Percentiles rank a stretch among this genome's conserved stretches.
These are phyloP conservation scores for Ctenoplectra terminalis DNA, from an alignment of 1,140 invertebrate genomes.

Conservation along the genomic window DNA sequence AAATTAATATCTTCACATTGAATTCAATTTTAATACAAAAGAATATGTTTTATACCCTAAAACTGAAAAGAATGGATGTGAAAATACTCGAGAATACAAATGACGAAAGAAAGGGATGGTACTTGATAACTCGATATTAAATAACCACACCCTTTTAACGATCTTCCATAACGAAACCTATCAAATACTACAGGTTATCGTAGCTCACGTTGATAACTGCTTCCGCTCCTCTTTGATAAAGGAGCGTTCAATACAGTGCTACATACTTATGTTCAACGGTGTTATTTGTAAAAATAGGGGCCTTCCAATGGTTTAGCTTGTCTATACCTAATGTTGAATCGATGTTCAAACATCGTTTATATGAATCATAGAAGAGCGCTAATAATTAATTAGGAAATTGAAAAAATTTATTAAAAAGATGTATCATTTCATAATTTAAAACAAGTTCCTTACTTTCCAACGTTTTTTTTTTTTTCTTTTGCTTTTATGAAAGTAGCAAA, in stretches of 20 bases:
- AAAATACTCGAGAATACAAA: too few species aligned
- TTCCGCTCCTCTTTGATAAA: conserved; percentile 72
- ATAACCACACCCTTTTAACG: conserved; percentile 65
- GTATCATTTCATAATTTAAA: too few species aligned
- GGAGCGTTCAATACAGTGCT: conserved; percentile 49
- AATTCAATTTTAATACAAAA: too few species aligned
- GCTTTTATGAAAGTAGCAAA: too few species aligned
- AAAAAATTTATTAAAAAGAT: too few species aligned
- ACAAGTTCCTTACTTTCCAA: too few species aligned
- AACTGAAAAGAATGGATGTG: too few species aligned
- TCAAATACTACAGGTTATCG: conserved; percentile 60
- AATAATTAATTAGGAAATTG: too few species aligned
- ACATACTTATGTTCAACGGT: conserved; percentile 33
- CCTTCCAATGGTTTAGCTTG: conserved; percentile 7
- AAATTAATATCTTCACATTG: too few species aligned
- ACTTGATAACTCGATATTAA: conserved; percentile 48
- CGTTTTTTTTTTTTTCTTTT: too few species aligned
- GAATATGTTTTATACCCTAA: too few species aligned
- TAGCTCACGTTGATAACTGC: conserved; percentile 60
- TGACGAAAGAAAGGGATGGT: conserved; percentile 22
- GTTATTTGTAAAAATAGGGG: conserved; percentile 56
- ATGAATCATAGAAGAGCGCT: background rate
- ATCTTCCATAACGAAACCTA: conserved; percentile 59
- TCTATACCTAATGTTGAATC: background rate
- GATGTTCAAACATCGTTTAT: background rate